Conservation (phyloP, 2,888 invertebrate genomes). For the Catocala sponsa region DNA sequence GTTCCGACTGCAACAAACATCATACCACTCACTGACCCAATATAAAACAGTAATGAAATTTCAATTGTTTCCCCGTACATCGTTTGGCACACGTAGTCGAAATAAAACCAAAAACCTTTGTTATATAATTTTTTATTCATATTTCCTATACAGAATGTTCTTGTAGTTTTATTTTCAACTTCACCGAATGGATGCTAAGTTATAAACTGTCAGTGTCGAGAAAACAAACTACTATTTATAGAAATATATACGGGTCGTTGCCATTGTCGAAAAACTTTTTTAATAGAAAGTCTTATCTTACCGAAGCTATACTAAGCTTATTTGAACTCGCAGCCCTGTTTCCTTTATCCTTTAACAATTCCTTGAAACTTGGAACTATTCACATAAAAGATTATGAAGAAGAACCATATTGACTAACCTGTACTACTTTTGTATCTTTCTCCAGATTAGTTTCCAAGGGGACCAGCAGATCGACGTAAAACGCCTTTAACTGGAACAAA, state of each 20-base stretch:
- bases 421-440: slow-evolving; percentile 97
- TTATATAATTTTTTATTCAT: slow-evolving; percentile 17
- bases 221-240: slow-evolving; percentile 35
- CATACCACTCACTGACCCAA: slow-evolving; percentile 19
- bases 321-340: slow-evolving; percentile 64
- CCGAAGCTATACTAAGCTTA: slow-evolving; percentile 63
- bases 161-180: background rate
- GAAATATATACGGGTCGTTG: slow-evolving; percentile 42
- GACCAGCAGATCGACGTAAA: slow-evolving; percentile 97
- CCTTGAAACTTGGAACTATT: slow-evolving; percentile 58
- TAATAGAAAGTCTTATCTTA: slow-evolving; percentile 75
- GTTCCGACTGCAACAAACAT: slow-evolving; percentile 91
- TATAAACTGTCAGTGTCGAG: slow-evolving; percentile 13
- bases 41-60: slow-evolving; percentile 11
- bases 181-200: background rate
- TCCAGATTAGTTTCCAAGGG: slow-evolving; percentile 97
- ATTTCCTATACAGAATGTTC: slow-evolving; percentile 8
- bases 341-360: slow-evolving; percentile 70
- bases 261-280: slow-evolving; percentile 68
- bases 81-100: slow-evolving; percentile 1
- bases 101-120: slow-evolving; percentile 9
- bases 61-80: slow-evolving; percentile 17
- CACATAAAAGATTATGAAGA: slow-evolving; percentile 71
- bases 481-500: slow-evolving; percentile 94
- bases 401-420: slow-evolving; percentile 88